A percentile compares a stretch with the other conserved stretches of the same genome.
phyloP scores from a whole-genome alignment of 1,140 invertebrate species.

The Philotrypesis tridentata region DNA sequence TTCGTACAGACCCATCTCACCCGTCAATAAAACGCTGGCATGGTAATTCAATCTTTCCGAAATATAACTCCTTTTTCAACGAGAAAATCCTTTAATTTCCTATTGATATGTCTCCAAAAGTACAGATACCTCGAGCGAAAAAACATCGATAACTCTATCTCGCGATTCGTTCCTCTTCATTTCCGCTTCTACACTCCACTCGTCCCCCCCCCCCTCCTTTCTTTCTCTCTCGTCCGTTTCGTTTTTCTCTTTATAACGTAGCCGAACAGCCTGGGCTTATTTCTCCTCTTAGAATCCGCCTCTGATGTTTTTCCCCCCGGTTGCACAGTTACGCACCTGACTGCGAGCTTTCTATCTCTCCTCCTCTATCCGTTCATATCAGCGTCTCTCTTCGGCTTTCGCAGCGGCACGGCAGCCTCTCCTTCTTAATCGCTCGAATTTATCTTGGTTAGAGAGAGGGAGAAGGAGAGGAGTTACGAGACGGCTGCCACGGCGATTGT shows the following conservation, averaged over 20 bases:
- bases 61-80: no score
- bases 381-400: constrained; percentile 21
- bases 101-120: background rate
- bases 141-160: background rate
- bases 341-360: constrained; percentile 8
- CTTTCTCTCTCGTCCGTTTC: background rate
- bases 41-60: no score
- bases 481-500: background rate
- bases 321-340: background rate
- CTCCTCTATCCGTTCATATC: constrained; percentile 19
- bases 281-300: background rate
- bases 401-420: constrained; percentile 49
- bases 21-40: no score
- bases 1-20: no score
- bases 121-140: background rate
- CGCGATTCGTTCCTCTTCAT: constrained; percentile 30
- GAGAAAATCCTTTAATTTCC: no score
- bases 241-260: constrained; percentile 20
- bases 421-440: constrained; percentile 60
- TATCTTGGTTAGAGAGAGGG: constrained; percentile 58
- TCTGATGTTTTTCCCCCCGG: background rate
- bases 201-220: no score
- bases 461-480: background rate
- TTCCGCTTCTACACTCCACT: constrained; percentile 17
- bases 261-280: background rate